phyloP scores from a whole-genome alignment of 2,888 invertebrate species.

The Bembecia ichneumoniformis region DNA sequence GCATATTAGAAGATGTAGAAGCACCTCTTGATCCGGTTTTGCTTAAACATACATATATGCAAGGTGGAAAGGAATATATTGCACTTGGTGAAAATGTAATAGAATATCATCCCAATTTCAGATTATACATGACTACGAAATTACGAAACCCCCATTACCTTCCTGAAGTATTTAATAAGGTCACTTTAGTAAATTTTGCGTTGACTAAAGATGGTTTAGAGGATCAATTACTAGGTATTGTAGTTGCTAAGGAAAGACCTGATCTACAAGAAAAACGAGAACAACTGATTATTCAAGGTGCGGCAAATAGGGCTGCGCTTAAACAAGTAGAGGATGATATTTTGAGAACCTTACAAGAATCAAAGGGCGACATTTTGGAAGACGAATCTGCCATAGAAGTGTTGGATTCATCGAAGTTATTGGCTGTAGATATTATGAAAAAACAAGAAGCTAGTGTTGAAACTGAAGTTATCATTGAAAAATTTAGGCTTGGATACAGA shows the following conservation, averaged over 20 bases:
- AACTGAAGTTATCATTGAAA: conserved; percentile 83
- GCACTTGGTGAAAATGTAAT: conserved; percentile 84
- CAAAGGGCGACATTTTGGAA: conserved; percentile 91
- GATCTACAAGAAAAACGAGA: conserved; percentile 87
- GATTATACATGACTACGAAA: conserved; percentile 86
- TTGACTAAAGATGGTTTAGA: conserved; percentile 86
- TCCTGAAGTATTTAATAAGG: conserved; percentile 87
- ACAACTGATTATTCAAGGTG: conserved; percentile 82
- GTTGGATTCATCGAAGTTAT: conserved; percentile 85
- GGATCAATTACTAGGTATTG: conserved; percentile 87
- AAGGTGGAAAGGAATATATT: conserved; percentile 82
- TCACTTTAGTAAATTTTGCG: conserved; percentile 87
- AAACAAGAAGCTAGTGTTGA: conserved; percentile 85
- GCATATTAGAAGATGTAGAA: conserved; percentile 83
- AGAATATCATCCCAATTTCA: conserved; percentile 81
- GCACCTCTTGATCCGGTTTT: conserved; percentile 84
- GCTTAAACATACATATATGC: conserved; percentile 80
- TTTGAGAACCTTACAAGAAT: conserved; percentile 83
- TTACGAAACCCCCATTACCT: conserved; percentile 88
- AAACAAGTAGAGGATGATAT: conserved; percentile 92
- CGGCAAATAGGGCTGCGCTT: conserved; percentile 84
- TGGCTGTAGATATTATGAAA: conserved; percentile 85
- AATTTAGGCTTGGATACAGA: conserved; percentile 80
- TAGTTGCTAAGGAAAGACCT: conserved; percentile 87
- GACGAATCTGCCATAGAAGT: conserved; percentile 92